phyloP scores from a whole-genome alignment of 2,113 vertebrate species.

The human region GRCh38 chrX:30025501-30026000 shows the following conservation, averaged over 20 bases:
- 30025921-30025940: conserved; percentile 18
- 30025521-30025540: too few species aligned
- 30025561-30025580: too few species aligned
- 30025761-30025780: background rate
- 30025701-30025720: conserved; percentile 15
- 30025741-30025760: background rate
- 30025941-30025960: background rate
- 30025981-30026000: background rate
- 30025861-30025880: conserved; percentile 14
- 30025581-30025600: too few species aligned
- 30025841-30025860: background rate
- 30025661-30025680: too few species aligned
- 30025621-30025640: too few species aligned
- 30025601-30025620: too few species aligned
- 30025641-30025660: too few species aligned
- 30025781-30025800: conserved; percentile 23
- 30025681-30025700: too few species aligned
- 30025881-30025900: background rate
- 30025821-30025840: background rate
- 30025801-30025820: background rate
- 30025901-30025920: background rate
- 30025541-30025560: too few species aligned
- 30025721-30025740: background rate
- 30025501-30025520: too few species aligned
- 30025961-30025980: background rate